Evolutionary conservation across 1,140 invertebrate genomes (phyloP), one percentile per base, ranked within the genome.

Genomic region (Bombus confusus): DNA sequence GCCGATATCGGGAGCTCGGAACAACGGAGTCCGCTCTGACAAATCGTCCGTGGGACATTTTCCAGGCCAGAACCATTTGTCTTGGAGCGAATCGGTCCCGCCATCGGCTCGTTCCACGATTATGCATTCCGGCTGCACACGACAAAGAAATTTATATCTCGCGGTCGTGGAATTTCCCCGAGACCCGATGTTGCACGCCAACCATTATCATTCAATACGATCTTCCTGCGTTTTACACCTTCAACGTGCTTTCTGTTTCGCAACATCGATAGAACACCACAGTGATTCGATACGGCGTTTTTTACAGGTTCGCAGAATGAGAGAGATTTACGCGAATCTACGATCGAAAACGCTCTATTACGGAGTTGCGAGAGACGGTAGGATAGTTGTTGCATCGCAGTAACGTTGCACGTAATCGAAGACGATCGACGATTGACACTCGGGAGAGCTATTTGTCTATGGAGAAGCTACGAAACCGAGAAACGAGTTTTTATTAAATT

Each of bases 21-120:
- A 86, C 88, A 89, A 90, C 79, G 66, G 64, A 72, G 41, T 52
- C 62, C 79, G 85, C 64, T 62, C 86, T 89, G 88, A 90, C 88
- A 89, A 90, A 90, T 90, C 79, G 83, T 79, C 43, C 62, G n/a
- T 62, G 47, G 22, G 75, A 22, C 68, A 83, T 74, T 83, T 83
- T 83, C 87, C 37, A 64, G 68, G 76, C 41, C 66, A 39, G 41
- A 39, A 37, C 64, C 82, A 87, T 88, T 88, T 85, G 78, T 88
- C 87, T 85, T 72, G 69, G 78, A 75, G 47, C 80, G 78, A 69
- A 85, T 83, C 81, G 73, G n/a, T 5, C 22, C 41, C 52, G 73
- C 81, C 59, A 68, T 68, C 72, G 59, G 43, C 28, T 66, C 52
- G 43, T 25, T 41, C 62, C 10, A 71, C 52, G 74, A 78, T 79